phyloP scores from a whole-genome alignment of 2,888 invertebrate species.

The Steromphala cineraria region DNA sequence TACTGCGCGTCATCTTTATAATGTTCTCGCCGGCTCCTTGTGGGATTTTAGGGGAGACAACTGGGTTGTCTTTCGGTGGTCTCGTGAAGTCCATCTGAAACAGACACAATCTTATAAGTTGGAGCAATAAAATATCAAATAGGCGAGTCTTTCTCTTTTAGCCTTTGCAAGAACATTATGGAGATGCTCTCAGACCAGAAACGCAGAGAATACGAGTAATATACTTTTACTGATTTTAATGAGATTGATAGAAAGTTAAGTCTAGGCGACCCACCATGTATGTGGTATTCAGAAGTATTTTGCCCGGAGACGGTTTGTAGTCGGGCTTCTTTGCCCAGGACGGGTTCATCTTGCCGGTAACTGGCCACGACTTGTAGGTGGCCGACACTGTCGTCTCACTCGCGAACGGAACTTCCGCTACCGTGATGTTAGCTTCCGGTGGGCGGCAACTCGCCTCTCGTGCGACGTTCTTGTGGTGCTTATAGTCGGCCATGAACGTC shows the following conservation, averaged over 20 bases:
- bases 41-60: neutral
- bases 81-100: slow-evolving; percentile 13
- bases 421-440: neutral
- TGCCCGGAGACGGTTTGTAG: slow-evolving; percentile 6
- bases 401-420: slow-evolving; percentile 15
- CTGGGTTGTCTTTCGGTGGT: neutral
- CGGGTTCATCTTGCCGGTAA: neutral
- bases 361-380: slow-evolving; percentile 29
- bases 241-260: no score
- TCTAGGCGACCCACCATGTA: slow-evolving; percentile 7
- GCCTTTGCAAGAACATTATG: no score
- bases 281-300: neutral
- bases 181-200: no score
- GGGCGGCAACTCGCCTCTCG: slow-evolving; percentile 22
- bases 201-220: no score
- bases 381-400: slow-evolving; percentile 14
- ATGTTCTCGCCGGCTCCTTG: neutral
- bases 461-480: slow-evolving; percentile 1
- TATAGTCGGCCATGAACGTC: slow-evolving; percentile 30
- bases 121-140: no score
- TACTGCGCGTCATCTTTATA: neutral
- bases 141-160: no score
- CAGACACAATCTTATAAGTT: neutral
- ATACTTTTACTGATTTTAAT: no score
- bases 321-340: slow-evolving; percentile 25